Evolutionary conservation across 2,113 vertebrate species (phyloP), one percentile per base, ranked within the genome.

Genomic region (Ellobius talpinus): DNA sequence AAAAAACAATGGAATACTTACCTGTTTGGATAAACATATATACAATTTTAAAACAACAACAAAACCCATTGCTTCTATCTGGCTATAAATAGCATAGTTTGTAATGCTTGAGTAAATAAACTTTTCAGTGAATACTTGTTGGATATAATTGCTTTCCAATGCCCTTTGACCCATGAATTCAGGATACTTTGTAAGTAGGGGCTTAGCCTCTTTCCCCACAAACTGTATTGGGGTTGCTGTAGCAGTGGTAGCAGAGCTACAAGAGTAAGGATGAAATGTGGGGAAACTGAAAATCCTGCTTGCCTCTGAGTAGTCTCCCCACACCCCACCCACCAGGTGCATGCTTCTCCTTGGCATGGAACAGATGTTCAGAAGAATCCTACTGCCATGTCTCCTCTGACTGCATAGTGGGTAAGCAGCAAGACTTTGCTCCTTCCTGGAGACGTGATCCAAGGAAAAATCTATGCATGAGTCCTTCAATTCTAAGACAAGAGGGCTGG

Each of bases 291-390:
- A 55, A 70, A 61, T 12, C 7, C 17, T 6, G 2, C 33, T 9
- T 58, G 29, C 6, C 33, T 2, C 47, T 45, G 31, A 47, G 0
- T 39, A 26, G 5, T 2, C 33, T 6, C 21, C 1, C 70, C 13
- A 23, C 5, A 0, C 52, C 14, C 19, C 1, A 4, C 19, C 11
- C 23, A 8, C 5, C 2, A 2, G 31, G 14, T 33, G 33, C 2
- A 19, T 52, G 8, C 36, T 92, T 88, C 76, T 52, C 70, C 19
- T 19, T 33, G 17, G 66, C 26, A 33, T 91, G 58, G 45, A 73
- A 36, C 21, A 50, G 26, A 3, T 4, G 12, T 5, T 86, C 33
- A 24, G 42, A 85, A 72, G 33, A 70, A 12, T 17, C 1, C 33
- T 78, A 4, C 21, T 84, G 0, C 12, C 42, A 1, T 61, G 13